phyloP scores from a whole-genome alignment of 1,140 invertebrate genomes.

The Platorchestia sp. region DNA sequence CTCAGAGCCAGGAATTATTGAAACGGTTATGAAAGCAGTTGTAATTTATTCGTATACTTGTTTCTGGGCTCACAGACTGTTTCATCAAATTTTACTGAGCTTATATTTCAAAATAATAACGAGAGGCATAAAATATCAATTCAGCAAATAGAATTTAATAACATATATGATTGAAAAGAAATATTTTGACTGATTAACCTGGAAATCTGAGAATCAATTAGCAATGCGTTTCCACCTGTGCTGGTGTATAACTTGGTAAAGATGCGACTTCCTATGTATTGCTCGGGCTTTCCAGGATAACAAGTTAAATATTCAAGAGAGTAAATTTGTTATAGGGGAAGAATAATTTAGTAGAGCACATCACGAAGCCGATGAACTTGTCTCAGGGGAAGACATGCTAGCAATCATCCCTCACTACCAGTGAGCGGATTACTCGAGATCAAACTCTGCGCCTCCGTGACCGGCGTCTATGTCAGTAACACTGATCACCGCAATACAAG shows the following conservation, averaged over 20 bases:
- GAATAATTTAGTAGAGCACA: background rate
- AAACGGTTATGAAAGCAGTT: too few relatives aligned
- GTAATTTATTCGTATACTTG: too few relatives aligned
- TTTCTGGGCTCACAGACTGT: too few relatives aligned
- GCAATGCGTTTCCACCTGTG: background rate
- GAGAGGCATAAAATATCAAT: too few relatives aligned
- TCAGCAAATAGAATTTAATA: too few relatives aligned
- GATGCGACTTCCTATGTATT: background rate
- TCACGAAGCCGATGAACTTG: background rate
- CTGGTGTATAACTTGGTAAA: background rate
- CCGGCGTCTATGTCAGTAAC: background rate
- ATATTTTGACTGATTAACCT: background rate
- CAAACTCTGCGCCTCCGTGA: background rate
- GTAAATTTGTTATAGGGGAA: background rate
- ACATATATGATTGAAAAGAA: too few relatives aligned
- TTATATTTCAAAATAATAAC: too few relatives aligned
- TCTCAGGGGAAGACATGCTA: background rate
- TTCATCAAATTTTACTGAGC: too few relatives aligned
- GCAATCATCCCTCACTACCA: background rate
- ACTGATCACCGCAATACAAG: background rate
- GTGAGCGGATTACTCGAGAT: background rate
- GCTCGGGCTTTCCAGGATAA: background rate
- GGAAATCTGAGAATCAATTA: background rate
- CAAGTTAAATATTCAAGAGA: background rate
- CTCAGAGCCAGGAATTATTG: too few relatives aligned